Evolutionary conservation across 2,113 vertebrate species (phyloP), one percentile per base, ranked within the genome.

Genomic region (Pteronura brasiliensis): DNA sequence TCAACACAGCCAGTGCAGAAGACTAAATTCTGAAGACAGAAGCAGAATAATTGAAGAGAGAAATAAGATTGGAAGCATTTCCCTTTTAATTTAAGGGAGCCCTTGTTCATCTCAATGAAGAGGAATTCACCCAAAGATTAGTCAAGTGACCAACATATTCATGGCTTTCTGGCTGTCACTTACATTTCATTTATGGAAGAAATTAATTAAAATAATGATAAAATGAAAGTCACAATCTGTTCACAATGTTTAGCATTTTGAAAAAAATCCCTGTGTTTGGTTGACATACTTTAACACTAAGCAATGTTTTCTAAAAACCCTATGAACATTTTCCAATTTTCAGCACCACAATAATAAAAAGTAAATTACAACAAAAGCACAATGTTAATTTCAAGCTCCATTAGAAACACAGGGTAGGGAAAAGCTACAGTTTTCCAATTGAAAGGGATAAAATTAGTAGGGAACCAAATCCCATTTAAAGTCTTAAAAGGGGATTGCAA

Each of bases 321-420:
- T 90, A 72, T 55, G 80, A 95, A 80, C 63, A 76, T 92, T 97
- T 96, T 86, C 79, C 72, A 93, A 47, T 93, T 89, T 95, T 86
- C 55, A 93, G 59, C 52, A 57, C 42, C 61, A 84, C 25, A 71
- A 90, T 93, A 91, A 95, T 88, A 96, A 97, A 97, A 96, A 90
- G 88, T 93, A 97, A 97, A 96, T 97, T 80, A 71, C 83, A 90
- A 77, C 59, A 88, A 96, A 96, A 96, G 67, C 74, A 65, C 67
- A 74, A 52, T 97, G 92, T 94, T 98, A 93, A 98, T 98, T 98
- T 98, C 97, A 98, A 97, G 98, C 92, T 96, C 92, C 98, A 96
- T 98, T 98, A 96, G 96, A 97, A 96, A 90, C 95, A 97, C 77
- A 71, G 80, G 55, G 96, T 95, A 79, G 86, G 86, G 55, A 89